Conservation (phyloP, 1,140 invertebrate species). For the Drosophila eugracilis region DNA sequence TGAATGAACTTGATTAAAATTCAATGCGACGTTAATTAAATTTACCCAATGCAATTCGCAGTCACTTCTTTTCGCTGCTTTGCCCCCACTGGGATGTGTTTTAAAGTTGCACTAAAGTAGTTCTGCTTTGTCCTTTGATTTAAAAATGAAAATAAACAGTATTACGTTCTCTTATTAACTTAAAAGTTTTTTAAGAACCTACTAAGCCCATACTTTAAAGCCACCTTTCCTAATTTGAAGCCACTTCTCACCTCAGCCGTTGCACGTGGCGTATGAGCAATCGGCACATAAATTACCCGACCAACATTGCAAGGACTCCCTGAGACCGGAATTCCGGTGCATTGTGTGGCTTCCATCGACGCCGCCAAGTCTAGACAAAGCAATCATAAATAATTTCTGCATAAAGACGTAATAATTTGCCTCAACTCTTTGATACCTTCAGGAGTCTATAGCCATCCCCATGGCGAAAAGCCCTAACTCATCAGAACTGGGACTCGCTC, state of each 20-base stretch:
- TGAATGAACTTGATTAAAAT: slow-evolving; percentile 83
- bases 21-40: slow-evolving; percentile 81
- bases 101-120: slow-evolving; percentile 23
- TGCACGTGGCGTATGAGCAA: slow-evolving; percentile 73
- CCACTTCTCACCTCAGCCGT: slow-evolving; percentile 20
- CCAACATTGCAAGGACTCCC: slow-evolving; percentile 50
- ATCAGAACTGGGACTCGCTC: slow-evolving; percentile 10
- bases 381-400: slow-evolving; percentile 82
- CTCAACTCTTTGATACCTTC: slow-evolving; percentile 40
- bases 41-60: slow-evolving; percentile 76
- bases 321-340: slow-evolving; percentile 72
- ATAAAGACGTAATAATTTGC: slow-evolving; percentile 80
- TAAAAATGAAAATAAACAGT: too few species aligned
- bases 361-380: slow-evolving; percentile 76
- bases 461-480: background rate
- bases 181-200: background rate
- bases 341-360: slow-evolving; percentile 60
- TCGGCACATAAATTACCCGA: slow-evolving; percentile 64
- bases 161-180: background rate
- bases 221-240: slow-evolving; percentile 9
- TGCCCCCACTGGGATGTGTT: slow-evolving; percentile 8
- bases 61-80: slow-evolving; percentile 17
- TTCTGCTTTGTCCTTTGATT: too few species aligned
- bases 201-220: background rate
- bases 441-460: background rate